phyloP scores from a whole-genome alignment of 2,888 invertebrate genomes.

The Gerosis bhagava region DNA sequence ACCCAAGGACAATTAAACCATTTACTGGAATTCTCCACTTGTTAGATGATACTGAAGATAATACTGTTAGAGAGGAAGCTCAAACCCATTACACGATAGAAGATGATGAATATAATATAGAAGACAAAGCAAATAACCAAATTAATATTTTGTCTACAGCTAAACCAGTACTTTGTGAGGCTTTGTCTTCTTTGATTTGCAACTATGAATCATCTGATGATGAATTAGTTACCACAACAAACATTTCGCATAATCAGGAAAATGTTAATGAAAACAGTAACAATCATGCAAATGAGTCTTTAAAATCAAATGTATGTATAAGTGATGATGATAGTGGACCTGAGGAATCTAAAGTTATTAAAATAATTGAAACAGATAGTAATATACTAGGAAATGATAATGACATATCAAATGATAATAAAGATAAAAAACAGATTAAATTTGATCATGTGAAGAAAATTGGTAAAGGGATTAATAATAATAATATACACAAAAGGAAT shows the following conservation, averaged over 20 bases:
- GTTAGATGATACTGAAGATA: slow-evolving; percentile 41
- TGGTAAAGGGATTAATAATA: slow-evolving; percentile 33
- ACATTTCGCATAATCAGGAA: too few relatives aligned
- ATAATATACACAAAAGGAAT: slow-evolving; percentile 32
- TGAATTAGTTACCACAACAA: slow-evolving; percentile 46
- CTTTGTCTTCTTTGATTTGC: slow-evolving; percentile 79
- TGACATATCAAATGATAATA: slow-evolving; percentile 28
- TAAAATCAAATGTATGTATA: slow-evolving; percentile 8
- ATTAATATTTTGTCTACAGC: slow-evolving; percentile 19
- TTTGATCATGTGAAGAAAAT: background rate
- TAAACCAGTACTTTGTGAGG: slow-evolving; percentile 69
- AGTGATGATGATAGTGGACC: slow-evolving; percentile 73
- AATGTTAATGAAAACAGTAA: too few relatives aligned
- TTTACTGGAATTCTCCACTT: slow-evolving; percentile 74
- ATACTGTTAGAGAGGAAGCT: slow-evolving; percentile 41
- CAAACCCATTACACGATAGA: slow-evolving; percentile 52
- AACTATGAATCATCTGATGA: slow-evolving; percentile 82
- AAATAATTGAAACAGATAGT: slow-evolving; percentile 32
- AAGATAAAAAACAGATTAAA: slow-evolving; percentile 11
- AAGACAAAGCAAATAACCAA: slow-evolving; percentile 7
- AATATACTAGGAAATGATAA: too few relatives aligned
- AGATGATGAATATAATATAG: slow-evolving; percentile 60
- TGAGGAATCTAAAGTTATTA: slow-evolving; percentile 67
- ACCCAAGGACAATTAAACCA: slow-evolving; percentile 59
- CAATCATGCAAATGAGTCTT: too few relatives aligned